A percentile compares a stretch with the other conserved stretches of the same genome.
Conservation (phyloP, 2,113 vertebrate species). For the Sardina pilchardus region DNA sequence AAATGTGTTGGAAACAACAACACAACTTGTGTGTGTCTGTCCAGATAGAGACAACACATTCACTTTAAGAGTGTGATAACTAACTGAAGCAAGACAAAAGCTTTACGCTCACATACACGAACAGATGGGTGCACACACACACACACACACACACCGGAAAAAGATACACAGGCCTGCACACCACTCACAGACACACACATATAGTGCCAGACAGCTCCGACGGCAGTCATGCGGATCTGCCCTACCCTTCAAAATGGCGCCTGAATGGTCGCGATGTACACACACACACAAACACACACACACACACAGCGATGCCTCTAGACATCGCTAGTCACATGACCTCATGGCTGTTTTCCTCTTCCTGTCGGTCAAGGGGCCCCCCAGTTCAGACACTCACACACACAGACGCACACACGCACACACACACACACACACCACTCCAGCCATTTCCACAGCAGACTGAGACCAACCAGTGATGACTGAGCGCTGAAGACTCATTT, state of each 20-base stretch:
- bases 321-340: not conserved
- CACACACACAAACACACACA: not conserved
- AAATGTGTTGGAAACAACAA: no score
- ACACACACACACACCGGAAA: not conserved
- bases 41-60: no score
- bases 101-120: not conserved
- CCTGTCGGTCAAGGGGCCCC: slow-evolving; percentile 1
- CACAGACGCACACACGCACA: slow-evolving; percentile 5
- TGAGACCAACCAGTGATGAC: slow-evolving; percentile 6
- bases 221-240: not conserved
- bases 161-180: not conserved
- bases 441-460: not conserved
- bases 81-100: not conserved
- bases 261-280: not conserved
- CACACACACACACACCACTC: slow-evolving; percentile 17
- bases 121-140: not conserved
- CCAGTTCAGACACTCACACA: slow-evolving; percentile 26
- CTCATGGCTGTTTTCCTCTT: not conserved
- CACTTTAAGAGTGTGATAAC: not conserved
- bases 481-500: slow-evolving; percentile 45
- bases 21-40: no score
- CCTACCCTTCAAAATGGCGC: slow-evolving; percentile 8
- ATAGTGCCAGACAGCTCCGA: not conserved
- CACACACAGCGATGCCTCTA: not conserved
- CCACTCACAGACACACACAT: not conserved